phyloP scores from a whole-genome alignment of 2,888 invertebrate species.

The Hyppa rectilinea region DNA sequence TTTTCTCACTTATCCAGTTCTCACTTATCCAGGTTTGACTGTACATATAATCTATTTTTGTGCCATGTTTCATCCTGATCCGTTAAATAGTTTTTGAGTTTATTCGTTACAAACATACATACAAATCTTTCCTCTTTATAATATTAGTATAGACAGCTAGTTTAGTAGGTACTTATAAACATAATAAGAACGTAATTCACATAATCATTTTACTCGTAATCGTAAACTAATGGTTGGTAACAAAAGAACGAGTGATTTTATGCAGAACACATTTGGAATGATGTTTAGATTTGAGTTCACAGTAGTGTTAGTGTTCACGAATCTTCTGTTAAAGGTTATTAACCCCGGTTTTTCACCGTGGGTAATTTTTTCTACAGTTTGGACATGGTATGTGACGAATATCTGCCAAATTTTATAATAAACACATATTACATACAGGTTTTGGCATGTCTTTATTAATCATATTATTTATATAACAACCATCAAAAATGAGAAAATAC shows the following conservation, averaged over 20 bases:
- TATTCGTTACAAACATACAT: no score
- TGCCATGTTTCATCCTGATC: no score
- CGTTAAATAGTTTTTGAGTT: no score
- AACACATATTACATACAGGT: no score
- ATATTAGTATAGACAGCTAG: no score
- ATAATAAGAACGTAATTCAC: background rate
- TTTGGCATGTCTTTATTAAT: no score
- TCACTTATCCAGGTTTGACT: no score
- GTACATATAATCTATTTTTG: no score
- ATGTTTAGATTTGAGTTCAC: background rate
- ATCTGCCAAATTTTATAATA: conserved; percentile 17
- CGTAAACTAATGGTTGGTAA: background rate
- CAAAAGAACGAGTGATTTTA: background rate
- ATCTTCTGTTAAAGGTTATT: conserved; percentile 2
- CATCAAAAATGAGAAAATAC: no score
- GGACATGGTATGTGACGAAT: background rate
- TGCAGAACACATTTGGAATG: background rate
- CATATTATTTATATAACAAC: no score
- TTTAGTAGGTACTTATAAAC: background rate
- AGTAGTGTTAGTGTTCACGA: background rate
- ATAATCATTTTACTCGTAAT: background rate
- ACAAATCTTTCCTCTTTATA: no score
- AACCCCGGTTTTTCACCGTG: background rate
- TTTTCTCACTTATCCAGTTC: no score
- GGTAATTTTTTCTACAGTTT: background rate